Conservation (phyloP, 2,797 vertebrate species). For the Loris lydekkerianus region DNA sequence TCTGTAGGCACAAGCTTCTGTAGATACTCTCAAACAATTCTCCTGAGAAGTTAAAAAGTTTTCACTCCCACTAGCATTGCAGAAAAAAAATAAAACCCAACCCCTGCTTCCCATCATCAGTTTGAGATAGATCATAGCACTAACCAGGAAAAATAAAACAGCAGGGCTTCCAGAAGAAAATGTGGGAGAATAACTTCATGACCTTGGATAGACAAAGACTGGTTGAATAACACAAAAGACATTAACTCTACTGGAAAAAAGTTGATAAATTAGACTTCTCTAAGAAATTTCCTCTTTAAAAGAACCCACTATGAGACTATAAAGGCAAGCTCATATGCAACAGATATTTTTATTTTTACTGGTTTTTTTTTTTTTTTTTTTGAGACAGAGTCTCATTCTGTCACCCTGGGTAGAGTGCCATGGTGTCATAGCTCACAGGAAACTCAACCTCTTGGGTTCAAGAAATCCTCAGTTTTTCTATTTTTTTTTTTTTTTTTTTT, state of each 20-base stretch:
- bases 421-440: too few species aligned
- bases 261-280: slow-evolving; percentile 23
- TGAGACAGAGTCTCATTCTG: too few species aligned
- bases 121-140: background rate
- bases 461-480: too few species aligned
- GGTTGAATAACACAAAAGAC: background rate
- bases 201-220: background rate
- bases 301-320: background rate
- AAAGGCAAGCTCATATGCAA: background rate
- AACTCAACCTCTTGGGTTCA: too few species aligned
- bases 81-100: background rate
- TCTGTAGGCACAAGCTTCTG: background rate
- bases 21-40: background rate
- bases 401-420: too few species aligned
- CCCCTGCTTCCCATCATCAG: background rate
- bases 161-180: slow-evolving; percentile 35
- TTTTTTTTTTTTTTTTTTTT: too few species aligned
- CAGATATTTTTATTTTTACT: background rate
- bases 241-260: slow-evolving; percentile 18
- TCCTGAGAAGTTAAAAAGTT: background rate
- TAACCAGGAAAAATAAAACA: background rate
- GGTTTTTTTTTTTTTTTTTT: too few species aligned
- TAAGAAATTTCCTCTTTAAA: slow-evolving; percentile 55
- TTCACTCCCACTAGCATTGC: background rate
- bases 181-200: background rate